Conservation (phyloP, 2,113 vertebrate species). For the Larimichthys polyactis region DNA sequence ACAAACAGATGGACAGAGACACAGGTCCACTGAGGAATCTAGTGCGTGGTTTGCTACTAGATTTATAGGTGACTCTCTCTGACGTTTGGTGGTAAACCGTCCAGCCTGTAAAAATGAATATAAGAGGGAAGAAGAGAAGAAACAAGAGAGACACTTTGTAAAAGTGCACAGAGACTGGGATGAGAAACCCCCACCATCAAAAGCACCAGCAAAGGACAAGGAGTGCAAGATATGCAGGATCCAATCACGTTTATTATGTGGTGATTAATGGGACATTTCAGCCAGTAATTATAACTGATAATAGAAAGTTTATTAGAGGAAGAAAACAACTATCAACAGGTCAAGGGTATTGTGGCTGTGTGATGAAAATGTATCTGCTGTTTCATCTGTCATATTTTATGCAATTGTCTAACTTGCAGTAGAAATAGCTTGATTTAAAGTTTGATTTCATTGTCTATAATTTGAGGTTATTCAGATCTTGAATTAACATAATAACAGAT, state of each 20-base stretch:
- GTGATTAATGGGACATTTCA: conserved; percentile 3
- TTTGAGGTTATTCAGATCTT: too few relatives aligned
- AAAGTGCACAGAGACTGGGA: conserved; percentile 91
- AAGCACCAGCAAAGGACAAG: conserved; percentile 79
- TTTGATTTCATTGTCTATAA: background rate
- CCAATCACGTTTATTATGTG: background rate
- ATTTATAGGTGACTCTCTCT: conserved; percentile 99
- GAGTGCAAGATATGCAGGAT: conserved; percentile 74
- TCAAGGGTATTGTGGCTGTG: background rate
- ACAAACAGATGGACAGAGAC: conserved; percentile 90
- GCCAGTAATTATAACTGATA: background rate
- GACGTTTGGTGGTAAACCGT: conserved; percentile 99
- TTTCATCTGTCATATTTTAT: background rate
- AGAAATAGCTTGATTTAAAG: background rate
- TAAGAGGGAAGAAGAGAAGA: conserved; percentile 93
- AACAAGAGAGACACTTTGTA: conserved; percentile 92
- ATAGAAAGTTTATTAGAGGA: background rate
- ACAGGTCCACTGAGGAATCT: conserved; percentile 99
- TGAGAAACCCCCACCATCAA: conserved; percentile 81
- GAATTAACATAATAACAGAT: too few relatives aligned
- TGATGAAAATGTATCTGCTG: background rate
- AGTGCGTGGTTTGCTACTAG: conserved; percentile 99
- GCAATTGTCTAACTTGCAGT: background rate
- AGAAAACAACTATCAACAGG: background rate
- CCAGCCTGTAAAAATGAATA: conserved; percentile 95